Evolutionary conservation across 2,797 vertebrate genomes (phyloP), one percentile per base, ranked within the genome.

Genomic region (Oreortyx pictus): DNA sequence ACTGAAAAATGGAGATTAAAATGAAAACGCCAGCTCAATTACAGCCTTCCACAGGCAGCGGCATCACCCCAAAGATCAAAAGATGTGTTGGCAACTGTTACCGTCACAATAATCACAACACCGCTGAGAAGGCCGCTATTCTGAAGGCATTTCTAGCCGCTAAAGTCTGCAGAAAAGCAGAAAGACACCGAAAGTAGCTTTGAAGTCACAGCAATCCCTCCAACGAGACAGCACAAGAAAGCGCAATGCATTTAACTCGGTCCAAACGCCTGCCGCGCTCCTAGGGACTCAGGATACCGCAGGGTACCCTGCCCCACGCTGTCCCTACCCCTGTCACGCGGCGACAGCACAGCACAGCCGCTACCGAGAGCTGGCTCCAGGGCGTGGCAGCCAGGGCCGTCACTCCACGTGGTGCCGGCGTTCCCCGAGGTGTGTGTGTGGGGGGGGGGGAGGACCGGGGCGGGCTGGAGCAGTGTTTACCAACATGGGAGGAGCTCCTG

Each of bases 1-100:
- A 60, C 90, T 64, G 50, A 85, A 80, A 95, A 96, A 81, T 14
- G 2, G 11, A 31, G 62, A 44, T 94, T 94, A 86, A 96, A 94
- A 81, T 14, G 88, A 91, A 94, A 90, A 90, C 0, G 14, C 39
- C 46, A 70, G 43, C 50, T 92, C 56, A 18, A 2, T 19, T 47
- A 17, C 68, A 74, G 54, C 25, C 47, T 60, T 78, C 17, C 17
- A 17, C 44, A 84, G 43, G 67, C 33, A 74, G 59, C 5, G 46
- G 88, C 67, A 80, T 64, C 88, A 77, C 43, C 4, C 4, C 46
- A 60, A 78, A 91, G 66, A 74, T 54, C 11, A 33, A 54, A 79
- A 77, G 33, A 14, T 1, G 0, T 16, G 24, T 5, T 0, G 0
- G 0, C 57, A 91, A 46, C 35, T 22, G 19, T 52, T 5, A 2